Evolutionary conservation across 2,113 vertebrate species (phyloP), one percentile per base, ranked within the genome.

Genomic region (Pituophis catenifer): DNA sequence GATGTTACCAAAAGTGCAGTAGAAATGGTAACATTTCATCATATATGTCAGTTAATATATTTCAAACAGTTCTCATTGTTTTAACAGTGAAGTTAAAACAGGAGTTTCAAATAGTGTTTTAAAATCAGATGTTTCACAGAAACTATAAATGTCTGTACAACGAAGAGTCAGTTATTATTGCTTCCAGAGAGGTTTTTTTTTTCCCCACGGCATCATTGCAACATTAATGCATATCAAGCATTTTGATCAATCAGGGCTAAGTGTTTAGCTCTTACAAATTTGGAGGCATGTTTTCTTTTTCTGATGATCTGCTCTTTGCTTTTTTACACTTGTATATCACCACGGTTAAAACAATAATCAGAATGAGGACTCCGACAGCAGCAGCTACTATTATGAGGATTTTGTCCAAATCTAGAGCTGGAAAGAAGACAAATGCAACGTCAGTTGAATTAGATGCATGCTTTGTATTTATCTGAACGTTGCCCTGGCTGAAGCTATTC

Each of bases 281-380:
- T 5, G 98, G 97, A 0, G 97, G 97, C 10, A 96, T 9, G 23
- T 44, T 96, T 93, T 98, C 98, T 92, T 97, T 97, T 95, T 53
- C 0, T 94, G 21, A n/a, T 1, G 24, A 58, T 38, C 10, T 2
- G 89, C n/a, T 33, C 93, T 59, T 96, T 89, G n/a, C n/a, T 48
- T 95, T 97, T 94, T 94, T 97, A 90, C 96, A 96, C 93, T 97
- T 98, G 96, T 95, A 98, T 94, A 98, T 97, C 70, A 97, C 88
- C 86, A 99, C 96, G 0, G 95, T 88, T 5, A 98, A 92, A 17
- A 96, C 54, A 2, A 98, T 38, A 87, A 97, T 62, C 2, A 97
- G 52, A 58, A 96, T 90, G 23, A 98, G 87, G n/a, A 98, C 55
- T 6, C 96, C 91, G 2, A 98, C n/a, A 87, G 97, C 94, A 62